Conservation (phyloP, 2,888 invertebrate species). For the Apantesis nais region DNA sequence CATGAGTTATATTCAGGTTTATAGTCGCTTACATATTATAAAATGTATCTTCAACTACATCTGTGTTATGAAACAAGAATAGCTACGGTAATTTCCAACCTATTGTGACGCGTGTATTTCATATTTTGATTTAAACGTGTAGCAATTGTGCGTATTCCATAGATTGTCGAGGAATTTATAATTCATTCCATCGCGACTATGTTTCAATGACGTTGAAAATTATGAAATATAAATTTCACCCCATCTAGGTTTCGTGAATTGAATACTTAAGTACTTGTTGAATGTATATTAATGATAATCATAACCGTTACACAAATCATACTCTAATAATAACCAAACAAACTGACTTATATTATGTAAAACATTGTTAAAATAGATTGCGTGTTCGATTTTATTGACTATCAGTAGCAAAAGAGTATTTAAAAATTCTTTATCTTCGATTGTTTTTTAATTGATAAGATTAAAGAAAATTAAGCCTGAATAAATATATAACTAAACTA, state of each 20-base stretch:
- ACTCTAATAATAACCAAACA: neutral
- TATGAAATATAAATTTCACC: constrained; percentile 24
- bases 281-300: neutral
- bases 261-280: constrained; percentile 2
- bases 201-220: constrained; percentile 21
- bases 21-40: constrained; percentile 59
- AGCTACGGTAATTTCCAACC: constrained; percentile 51
- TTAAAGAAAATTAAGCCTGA: neutral
- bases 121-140: constrained; percentile 17
- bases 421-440: neutral
- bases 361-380: neutral
- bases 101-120: constrained; percentile 53
- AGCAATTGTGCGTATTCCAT: constrained; percentile 7
- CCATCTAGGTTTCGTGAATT: neutral
- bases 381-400: neutral
- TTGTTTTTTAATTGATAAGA: neutral
- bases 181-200: constrained; percentile 7
- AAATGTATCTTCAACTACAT: constrained; percentile 57
- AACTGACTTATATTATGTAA: neutral
- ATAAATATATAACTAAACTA: neutral
- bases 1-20: constrained; percentile 63
- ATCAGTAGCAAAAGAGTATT: neutral
- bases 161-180: constrained; percentile 13
- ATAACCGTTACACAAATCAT: neutral
- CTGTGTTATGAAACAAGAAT: constrained; percentile 60